These are phyloP conservation scores for Marisa cornuarietis DNA, from an alignment of 1,140 invertebrate species.

Conservation along the genomic window DNA sequence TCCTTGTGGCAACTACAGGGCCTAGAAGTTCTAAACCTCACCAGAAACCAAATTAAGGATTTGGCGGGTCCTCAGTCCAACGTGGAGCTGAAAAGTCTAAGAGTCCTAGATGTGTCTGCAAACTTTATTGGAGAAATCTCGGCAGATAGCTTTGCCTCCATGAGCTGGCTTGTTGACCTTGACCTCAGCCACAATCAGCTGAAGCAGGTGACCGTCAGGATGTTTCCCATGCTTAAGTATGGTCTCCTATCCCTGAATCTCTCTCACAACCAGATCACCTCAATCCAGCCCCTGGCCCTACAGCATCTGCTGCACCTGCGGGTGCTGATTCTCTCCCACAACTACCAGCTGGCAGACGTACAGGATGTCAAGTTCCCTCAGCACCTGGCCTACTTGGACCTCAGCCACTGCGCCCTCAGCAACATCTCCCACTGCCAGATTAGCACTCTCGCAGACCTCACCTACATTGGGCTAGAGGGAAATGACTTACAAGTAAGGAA, in stretches of 20 bases:
- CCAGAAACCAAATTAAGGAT: not conserved
- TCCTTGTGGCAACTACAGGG: not conserved
- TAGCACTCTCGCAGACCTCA: conserved; percentile 28
- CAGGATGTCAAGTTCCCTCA: conserved; percentile 27
- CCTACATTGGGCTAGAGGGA: conserved; percentile 19
- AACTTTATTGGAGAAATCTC: conserved; percentile 6
- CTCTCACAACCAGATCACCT: conserved; percentile 30
- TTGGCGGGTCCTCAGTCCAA: too few species aligned
- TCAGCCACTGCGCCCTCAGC: conserved; percentile 27
- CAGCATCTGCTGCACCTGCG: conserved; percentile 30
- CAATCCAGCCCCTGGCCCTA: conserved; percentile 8
- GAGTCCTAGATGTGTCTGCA: conserved; percentile 20
- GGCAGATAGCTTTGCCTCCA: not conserved
- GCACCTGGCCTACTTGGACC: conserved; percentile 34
- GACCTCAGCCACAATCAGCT: conserved; percentile 29
- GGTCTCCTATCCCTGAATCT: conserved; percentile 21
- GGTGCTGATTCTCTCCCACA: conserved; percentile 29
- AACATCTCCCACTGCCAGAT: conserved; percentile 32
- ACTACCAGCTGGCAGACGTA: conserved; percentile 7
- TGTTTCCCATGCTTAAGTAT: conserved; percentile 9
- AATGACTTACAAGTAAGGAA: conserved; percentile 9
- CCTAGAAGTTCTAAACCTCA: not conserved
- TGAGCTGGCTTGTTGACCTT: conserved; percentile 4
- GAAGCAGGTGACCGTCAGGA: not conserved
- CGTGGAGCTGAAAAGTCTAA: not conserved